Conservation (phyloP, 37 sponge, comb jelly and placozoan species). For the Haliclona indistincta region DNA sequence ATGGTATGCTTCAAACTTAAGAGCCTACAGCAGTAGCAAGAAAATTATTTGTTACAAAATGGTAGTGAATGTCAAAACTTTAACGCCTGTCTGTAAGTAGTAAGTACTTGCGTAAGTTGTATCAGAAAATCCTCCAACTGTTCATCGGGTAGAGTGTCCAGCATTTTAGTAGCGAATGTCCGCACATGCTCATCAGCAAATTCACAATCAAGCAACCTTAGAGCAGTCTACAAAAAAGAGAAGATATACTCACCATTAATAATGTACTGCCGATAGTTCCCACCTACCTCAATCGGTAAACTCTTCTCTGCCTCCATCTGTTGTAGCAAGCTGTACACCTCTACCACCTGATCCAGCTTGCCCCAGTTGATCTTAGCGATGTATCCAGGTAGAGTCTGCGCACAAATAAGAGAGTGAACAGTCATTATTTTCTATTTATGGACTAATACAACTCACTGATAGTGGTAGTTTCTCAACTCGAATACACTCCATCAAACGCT, state of each 20-base stretch:
- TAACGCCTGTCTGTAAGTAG: too few relatives aligned
- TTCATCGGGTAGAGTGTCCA: conserved; percentile 47
- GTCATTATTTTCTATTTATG: background rate
- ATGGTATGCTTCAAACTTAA: conserved; percentile 86
- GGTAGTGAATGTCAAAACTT: too few relatives aligned
- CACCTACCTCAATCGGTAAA: conserved; percentile 59
- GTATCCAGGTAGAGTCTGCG: conserved; percentile 76
- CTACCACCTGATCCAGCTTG: conserved; percentile 37
- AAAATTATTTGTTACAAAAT: too few relatives aligned
- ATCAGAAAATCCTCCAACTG: conserved; percentile 67
- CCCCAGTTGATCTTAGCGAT: conserved; percentile 67
- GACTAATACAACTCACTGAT: conserved; percentile 11
- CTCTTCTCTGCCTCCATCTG: conserved; percentile 20
- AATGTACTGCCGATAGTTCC: too few relatives aligned
- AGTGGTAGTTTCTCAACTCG: conserved; percentile 48
- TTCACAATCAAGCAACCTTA: too few relatives aligned
- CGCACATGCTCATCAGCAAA: conserved; percentile 58
- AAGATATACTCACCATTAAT: too few relatives aligned
- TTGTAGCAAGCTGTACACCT: conserved; percentile 52
- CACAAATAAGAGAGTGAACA: too few relatives aligned
- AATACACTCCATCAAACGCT: conserved; percentile 36
- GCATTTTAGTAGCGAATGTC: conserved; percentile 25
- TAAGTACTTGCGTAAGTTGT: conserved; percentile 80
- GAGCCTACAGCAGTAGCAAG: conserved; percentile 36
- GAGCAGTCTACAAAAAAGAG: too few relatives aligned